phyloP scores from a whole-genome alignment of 2,888 invertebrate species.

The Hydroisotoma schaefferi region DNA sequence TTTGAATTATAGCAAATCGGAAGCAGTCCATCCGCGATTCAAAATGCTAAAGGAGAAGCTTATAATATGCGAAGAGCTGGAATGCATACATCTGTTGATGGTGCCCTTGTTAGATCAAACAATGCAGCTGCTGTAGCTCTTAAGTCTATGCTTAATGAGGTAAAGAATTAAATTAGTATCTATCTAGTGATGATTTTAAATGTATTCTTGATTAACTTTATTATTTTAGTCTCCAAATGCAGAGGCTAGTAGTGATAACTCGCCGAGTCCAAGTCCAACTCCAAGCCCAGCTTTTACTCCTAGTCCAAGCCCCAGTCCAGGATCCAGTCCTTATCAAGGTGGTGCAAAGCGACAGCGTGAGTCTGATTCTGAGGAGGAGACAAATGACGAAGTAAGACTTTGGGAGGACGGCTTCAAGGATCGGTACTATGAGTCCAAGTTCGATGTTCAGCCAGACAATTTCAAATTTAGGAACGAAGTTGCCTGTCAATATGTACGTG shows the following conservation, averaged over 20 bases:
- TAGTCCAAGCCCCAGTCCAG: constrained; percentile 22
- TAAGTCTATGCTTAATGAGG: constrained; percentile 57
- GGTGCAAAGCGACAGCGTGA: constrained; percentile 11
- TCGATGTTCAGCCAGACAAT: constrained; percentile 72
- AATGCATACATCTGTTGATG: constrained; percentile 47
- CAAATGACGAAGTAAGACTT: constrained; percentile 81
- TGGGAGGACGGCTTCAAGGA: constrained; percentile 99
- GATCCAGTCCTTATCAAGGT: constrained; percentile 14
- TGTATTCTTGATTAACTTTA: not conserved
- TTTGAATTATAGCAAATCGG: constrained; percentile 55
- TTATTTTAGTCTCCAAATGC: constrained; percentile 29
- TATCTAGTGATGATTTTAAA: not conserved
- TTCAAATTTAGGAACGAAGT: constrained; percentile 84
- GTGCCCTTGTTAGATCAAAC: constrained; percentile 40
- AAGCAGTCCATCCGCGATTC: constrained; percentile 55
- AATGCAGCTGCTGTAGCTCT: constrained; percentile 52
- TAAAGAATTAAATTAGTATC: no score
- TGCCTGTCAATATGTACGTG: constrained; percentile 89
- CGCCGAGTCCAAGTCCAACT: constrained; percentile 15
- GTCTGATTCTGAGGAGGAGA: constrained; percentile 67
- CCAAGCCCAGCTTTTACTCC: constrained; percentile 12
- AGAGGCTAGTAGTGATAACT: constrained; percentile 5
- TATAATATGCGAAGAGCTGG: constrained; percentile 62
- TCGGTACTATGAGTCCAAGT: constrained; percentile 93
- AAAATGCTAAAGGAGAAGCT: constrained; percentile 73